phyloP scores from a whole-genome alignment of 2,797 vertebrate genomes.

The Xerus rutilus region DNA sequence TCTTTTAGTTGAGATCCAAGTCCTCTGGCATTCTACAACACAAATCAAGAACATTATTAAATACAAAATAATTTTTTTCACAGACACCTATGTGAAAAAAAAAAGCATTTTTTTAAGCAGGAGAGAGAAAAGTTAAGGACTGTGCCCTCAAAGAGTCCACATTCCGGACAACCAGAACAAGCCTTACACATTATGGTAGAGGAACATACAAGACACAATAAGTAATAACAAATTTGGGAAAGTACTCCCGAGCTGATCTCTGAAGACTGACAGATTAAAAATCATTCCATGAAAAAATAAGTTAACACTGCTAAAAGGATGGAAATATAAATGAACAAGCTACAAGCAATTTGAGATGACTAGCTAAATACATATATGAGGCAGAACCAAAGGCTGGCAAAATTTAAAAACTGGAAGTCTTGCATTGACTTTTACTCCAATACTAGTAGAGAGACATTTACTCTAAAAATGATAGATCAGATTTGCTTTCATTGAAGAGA shows the following conservation, averaged over 20 bases:
- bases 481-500: background rate
- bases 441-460: background rate
- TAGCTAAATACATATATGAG: background rate
- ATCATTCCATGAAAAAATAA: background rate
- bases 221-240: background rate
- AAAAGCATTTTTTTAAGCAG: background rate
- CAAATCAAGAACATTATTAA: conserved; percentile 38
- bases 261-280: background rate
- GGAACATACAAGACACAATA: background rate
- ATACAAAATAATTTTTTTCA: background rate
- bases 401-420: background rate
- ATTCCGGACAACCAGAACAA: background rate
- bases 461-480: background rate
- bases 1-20: conserved; percentile 94
- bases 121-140: background rate
- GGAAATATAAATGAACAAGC: conserved; percentile 18
- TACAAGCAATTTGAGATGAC: background rate
- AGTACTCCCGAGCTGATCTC: background rate
- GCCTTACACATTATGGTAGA: background rate
- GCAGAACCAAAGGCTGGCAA: background rate
- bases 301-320: background rate
- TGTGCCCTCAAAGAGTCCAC: background rate
- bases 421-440: background rate
- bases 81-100: background rate
- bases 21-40: conserved; percentile 93